These are phyloP conservation scores for Stenotaenia linearis DNA, from an alignment of 2,888 invertebrate species.

Conservation along the genomic window DNA sequence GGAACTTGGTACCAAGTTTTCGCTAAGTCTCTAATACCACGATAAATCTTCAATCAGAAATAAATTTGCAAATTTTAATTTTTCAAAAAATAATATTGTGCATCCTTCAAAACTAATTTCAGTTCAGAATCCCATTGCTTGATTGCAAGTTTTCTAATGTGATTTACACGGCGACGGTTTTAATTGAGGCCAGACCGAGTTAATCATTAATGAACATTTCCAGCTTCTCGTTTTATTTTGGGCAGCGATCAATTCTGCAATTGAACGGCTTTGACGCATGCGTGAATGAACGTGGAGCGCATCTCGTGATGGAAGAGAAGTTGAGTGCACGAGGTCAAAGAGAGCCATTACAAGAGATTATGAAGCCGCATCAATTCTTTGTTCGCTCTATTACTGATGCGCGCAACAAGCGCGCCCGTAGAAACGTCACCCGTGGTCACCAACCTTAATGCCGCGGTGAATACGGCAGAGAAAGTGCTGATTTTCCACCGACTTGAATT, in stretches of 20 bases:
- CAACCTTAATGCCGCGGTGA: neutral
- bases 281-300: slow-evolving; percentile 1
- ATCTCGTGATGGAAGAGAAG: slow-evolving; percentile 4
- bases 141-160: neutral
- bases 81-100: too few species aligned
- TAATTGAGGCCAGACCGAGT: slow-evolving; percentile 16
- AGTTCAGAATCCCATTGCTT: neutral
- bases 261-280: slow-evolving; percentile 15
- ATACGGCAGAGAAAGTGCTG: neutral
- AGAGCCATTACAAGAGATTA: slow-evolving; percentile 13
- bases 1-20: too few species aligned
- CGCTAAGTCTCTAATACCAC: too few species aligned
- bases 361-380: slow-evolving; percentile 15
- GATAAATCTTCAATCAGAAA: too few species aligned
- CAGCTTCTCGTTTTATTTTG: neutral
- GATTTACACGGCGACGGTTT: neutral
- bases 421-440: neutral
- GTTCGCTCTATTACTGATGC: slow-evolving; percentile 12
- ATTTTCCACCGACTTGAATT: neutral
- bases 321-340: neutral
- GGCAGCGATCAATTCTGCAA: neutral
- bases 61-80: too few species aligned
- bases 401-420: neutral
- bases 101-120: too few species aligned
- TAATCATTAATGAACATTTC: slow-evolving; percentile 13